Conservation (phyloP, 2,888 invertebrate genomes). For the Galeopsomyia nigrocyanea region DNA sequence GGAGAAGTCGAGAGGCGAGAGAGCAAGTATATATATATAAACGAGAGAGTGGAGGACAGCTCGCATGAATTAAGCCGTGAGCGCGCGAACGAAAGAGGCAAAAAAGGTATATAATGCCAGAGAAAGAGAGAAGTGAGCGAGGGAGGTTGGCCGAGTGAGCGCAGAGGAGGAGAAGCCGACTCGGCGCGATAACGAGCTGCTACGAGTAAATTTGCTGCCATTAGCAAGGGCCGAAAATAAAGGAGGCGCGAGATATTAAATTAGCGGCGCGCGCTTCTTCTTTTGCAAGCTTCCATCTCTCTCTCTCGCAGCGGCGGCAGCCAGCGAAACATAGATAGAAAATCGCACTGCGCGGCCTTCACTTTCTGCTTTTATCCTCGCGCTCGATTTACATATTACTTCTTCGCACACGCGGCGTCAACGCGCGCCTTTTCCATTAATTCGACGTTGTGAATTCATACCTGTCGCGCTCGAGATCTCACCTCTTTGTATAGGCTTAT, state of each 20-base stretch:
- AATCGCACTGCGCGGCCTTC: conserved; percentile 14
- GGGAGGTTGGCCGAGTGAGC: conserved; percentile 36
- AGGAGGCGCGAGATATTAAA: conserved; percentile 66
- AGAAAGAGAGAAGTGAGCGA: conserved; percentile 12
- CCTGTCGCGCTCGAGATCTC: background rate
- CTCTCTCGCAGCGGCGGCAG: background rate
- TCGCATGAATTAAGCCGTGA: conserved; percentile 40
- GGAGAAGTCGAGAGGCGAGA: conserved; percentile 16
- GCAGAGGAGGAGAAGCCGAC: conserved; percentile 36
- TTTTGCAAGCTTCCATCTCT: conserved; percentile 35
- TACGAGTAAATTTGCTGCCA: conserved; percentile 66
- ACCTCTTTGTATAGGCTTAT: background rate
- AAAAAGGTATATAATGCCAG: conserved; percentile 21
- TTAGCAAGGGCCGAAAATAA: conserved; percentile 66
- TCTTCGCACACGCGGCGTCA: conserved; percentile 20
- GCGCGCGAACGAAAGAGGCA: conserved; percentile 35
- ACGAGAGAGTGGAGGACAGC: conserved; percentile 5
- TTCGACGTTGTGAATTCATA: conserved; percentile 31
- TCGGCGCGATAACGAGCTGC: conserved; percentile 58
- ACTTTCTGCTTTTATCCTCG: conserved; percentile 11
- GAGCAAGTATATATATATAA: no score
- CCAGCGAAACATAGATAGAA: background rate
- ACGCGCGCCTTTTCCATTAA: conserved; percentile 41
- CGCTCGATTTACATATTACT: conserved; percentile 41
- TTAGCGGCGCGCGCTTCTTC: conserved; percentile 58